Evolutionary conservation across 2,797 vertebrate genomes (phyloP).

Genomic region (Characodon lateralis): DNA sequence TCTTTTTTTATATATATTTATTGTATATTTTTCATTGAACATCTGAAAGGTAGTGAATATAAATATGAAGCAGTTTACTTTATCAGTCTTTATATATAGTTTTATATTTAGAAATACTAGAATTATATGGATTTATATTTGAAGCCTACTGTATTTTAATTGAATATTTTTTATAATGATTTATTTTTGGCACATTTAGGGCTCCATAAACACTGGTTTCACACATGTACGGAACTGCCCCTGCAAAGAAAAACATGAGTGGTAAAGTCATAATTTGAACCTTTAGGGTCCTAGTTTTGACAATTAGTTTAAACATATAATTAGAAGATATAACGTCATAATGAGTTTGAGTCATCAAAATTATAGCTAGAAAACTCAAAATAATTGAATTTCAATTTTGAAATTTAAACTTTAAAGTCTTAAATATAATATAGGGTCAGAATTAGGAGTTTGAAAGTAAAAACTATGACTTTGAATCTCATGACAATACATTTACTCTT

Average conservation of each 20-base stretch:
- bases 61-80: too few relatives aligned
- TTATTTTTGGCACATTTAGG: constrained; percentile 35
- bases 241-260: neutral
- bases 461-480: neutral
- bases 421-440: neutral
- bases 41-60: neutral
- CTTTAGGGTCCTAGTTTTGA: neutral
- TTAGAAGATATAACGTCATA: neutral
- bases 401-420: neutral
- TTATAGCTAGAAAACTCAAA: neutral
- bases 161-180: neutral
- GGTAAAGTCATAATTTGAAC: constrained; percentile 1
- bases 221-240: neutral
- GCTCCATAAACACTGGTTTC: neutral
- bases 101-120: neutral
- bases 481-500: neutral
- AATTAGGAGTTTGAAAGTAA: neutral
- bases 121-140: neutral
- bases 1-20: neutral
- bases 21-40: neutral
- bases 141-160: neutral
- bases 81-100: neutral
- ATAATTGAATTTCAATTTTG: neutral
- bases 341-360: neutral
- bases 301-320: neutral